Evolutionary conservation across 1,140 invertebrate genomes (phyloP).

Genomic region (Cotesia typhae): DNA sequence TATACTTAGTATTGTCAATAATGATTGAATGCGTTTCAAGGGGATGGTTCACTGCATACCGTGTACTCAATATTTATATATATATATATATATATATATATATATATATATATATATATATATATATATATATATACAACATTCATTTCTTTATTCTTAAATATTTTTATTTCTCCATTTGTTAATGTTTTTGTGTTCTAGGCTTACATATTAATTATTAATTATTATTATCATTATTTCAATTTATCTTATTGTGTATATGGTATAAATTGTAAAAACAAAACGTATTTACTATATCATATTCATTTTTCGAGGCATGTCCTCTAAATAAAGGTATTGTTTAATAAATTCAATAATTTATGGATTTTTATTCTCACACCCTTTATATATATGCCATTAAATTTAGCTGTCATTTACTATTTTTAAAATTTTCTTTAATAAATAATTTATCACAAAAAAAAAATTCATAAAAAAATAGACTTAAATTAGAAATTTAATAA

Average conservation of each 20-base stretch:
- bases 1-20: slow-evolving; percentile 46
- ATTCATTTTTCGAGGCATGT: slow-evolving; percentile 54
- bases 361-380: neutral
- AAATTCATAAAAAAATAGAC: too few species aligned
- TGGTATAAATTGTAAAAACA: slow-evolving; percentile 58
- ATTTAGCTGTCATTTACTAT: too few species aligned
- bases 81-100: slow-evolving; percentile 29
- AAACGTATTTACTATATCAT: slow-evolving; percentile 57
- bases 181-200: slow-evolving; percentile 29
- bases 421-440: too few species aligned
- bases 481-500: too few species aligned
- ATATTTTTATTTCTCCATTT: slow-evolving; percentile 26
- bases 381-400: too few species aligned
- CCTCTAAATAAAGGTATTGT: slow-evolving; percentile 56
- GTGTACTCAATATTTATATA: slow-evolving; percentile 44
- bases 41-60: slow-evolving; percentile 48
- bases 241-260: slow-evolving; percentile 51
- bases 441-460: too few species aligned
- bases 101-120: slow-evolving; percentile 32
- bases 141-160: slow-evolving; percentile 22
- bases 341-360: slow-evolving; percentile 57
- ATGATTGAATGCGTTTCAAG: slow-evolving; percentile 30
- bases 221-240: slow-evolving; percentile 40
- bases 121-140: slow-evolving; percentile 25
- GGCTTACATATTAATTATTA: slow-evolving; percentile 48